A percentile compares a stretch with the other conserved stretches of the same genome.
phyloP scores from a whole-genome alignment of 1,140 invertebrate genomes.

The Caerostris extrusa region DNA sequence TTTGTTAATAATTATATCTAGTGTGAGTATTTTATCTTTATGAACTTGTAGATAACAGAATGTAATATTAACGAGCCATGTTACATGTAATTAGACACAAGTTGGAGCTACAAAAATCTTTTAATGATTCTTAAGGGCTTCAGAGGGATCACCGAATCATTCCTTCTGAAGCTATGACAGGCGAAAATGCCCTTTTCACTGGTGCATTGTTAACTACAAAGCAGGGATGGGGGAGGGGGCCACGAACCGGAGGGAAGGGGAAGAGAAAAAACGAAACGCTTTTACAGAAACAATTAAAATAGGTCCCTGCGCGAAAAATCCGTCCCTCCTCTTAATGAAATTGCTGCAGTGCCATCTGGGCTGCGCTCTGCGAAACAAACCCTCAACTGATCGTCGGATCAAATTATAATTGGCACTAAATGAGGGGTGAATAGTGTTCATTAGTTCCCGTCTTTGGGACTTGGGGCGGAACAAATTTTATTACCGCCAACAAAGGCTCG shows the following conservation, averaged over 20 bases:
- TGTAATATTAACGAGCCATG: too few species aligned
- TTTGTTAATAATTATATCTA: too few species aligned
- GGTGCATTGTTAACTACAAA: background rate
- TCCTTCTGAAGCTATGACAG: slow-evolving; percentile 4
- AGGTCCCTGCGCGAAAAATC: slow-evolving; percentile 49
- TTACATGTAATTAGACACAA: background rate
- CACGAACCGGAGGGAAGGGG: too few species aligned
- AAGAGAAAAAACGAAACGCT: background rate
- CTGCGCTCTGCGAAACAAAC: slow-evolving; percentile 56
- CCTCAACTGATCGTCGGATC: slow-evolving; percentile 61
- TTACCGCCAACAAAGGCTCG: slow-evolving; percentile 71
- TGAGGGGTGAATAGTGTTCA: slow-evolving; percentile 75
- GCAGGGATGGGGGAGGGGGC: background rate
- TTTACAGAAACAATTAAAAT: slow-evolving; percentile 73
- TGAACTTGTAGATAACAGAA: too few species aligned
- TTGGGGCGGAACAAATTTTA: slow-evolving; percentile 75
- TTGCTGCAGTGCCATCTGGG: slow-evolving; percentile 57
- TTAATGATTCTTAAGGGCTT: background rate
- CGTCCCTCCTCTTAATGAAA: slow-evolving; percentile 71
- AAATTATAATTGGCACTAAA: slow-evolving; percentile 75
- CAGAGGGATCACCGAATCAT: background rate
- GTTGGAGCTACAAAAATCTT: background rate
- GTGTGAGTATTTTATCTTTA: too few species aligned
- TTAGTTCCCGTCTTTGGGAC: slow-evolving; percentile 73
- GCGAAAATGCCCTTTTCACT: slow-evolving; percentile 2